Evolutionary conservation across 1,140 invertebrate species (phyloP), one percentile per base, ranked within the genome.

Genomic region (Cardiocondyla obscurior): DNA sequence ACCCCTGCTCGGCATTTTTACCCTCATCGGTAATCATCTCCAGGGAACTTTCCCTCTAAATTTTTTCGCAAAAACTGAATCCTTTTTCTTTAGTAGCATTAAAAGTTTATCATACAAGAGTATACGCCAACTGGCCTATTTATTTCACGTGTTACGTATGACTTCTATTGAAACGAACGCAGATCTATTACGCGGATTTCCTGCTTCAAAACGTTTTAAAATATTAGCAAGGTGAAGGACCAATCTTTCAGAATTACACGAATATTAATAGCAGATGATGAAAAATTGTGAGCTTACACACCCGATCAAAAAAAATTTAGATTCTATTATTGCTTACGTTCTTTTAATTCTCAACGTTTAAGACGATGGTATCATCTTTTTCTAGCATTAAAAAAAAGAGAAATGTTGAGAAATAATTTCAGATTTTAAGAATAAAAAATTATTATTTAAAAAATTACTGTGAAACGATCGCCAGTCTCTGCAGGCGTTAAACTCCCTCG

Each of bases 1-100:
- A 2, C 93, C 96, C n/a, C 93, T 97, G 74, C 96, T 97, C n/a
- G 97, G 97, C 12, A 95, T 96, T 74, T 96, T 97, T 89, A 97
- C 97, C 3, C 96, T 97, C 93, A 96, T 97, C 82, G 96, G 97
- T 96, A 93, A 94, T 90, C 91, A 70, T 36, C 30, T 3, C 22
- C 1, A 33, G 6, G n/a, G 4, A 28, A 55, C 28, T 28, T 55
- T 28, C 12, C 3, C 6, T 3, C 12, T 16, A 4, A 28, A 16
- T 55, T 28, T 28, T 55, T 5, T 55, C 25, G 1, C 53, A 4
- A 55, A 0, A n/a, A 1, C 3, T 39, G 1, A 5, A 46, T 22
- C 5, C 16, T 19, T 12, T 49, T 3, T 8, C 6, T 6, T 12
- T 14, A 2, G 5, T 22, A 22, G 51, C 1, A 44, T 10, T 28